Evolutionary conservation across 2,113 vertebrate species (phyloP).

Genomic region (Microcebus tavaratra): DNA sequence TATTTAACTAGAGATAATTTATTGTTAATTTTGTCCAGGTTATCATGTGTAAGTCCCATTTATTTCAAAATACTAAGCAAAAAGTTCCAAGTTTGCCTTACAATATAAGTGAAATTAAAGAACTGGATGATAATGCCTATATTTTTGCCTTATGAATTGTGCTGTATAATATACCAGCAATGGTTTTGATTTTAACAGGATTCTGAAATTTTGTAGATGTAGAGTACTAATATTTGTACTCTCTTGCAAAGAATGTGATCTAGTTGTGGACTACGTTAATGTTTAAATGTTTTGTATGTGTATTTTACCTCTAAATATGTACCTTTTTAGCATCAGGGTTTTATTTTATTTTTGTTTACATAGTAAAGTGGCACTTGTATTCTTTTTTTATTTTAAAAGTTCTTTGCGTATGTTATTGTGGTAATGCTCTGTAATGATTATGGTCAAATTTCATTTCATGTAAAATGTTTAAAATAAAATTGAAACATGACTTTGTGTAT

Average conservation of each 20-base stretch:
- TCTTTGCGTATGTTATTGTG: slow-evolving; percentile 68
- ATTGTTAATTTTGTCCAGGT: slow-evolving; percentile 78
- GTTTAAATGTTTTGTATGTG: slow-evolving; percentile 74
- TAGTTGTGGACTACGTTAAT: slow-evolving; percentile 44
- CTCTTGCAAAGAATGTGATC: slow-evolving; percentile 62
- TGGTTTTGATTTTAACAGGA: slow-evolving; percentile 74
- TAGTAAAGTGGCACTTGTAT: slow-evolving; percentile 62
- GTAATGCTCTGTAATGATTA: slow-evolving; percentile 69
- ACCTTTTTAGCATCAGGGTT: slow-evolving; percentile 72
- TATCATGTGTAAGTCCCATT: slow-evolving; percentile 65
- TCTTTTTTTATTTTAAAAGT: slow-evolving; percentile 62
- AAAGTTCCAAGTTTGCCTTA: slow-evolving; percentile 91
- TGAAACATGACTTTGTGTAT: neutral
- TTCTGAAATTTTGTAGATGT: slow-evolving; percentile 72
- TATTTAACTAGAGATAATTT: slow-evolving; percentile 81
- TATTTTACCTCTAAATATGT: slow-evolving; percentile 62
- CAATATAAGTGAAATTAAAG: slow-evolving; percentile 78
- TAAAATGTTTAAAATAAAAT: slow-evolving; percentile 83
- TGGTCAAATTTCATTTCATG: slow-evolving; percentile 76
- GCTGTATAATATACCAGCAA: slow-evolving; percentile 79
- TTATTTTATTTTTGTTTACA: slow-evolving; percentile 77
- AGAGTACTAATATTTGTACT: slow-evolving; percentile 66
- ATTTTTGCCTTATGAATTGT: slow-evolving; percentile 81
- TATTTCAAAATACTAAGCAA: slow-evolving; percentile 86
- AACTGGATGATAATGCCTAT: slow-evolving; percentile 81